These are phyloP conservation scores for Drosophila rellima DNA, from an alignment of 2,888 invertebrate genomes.

Conservation along the genomic window DNA sequence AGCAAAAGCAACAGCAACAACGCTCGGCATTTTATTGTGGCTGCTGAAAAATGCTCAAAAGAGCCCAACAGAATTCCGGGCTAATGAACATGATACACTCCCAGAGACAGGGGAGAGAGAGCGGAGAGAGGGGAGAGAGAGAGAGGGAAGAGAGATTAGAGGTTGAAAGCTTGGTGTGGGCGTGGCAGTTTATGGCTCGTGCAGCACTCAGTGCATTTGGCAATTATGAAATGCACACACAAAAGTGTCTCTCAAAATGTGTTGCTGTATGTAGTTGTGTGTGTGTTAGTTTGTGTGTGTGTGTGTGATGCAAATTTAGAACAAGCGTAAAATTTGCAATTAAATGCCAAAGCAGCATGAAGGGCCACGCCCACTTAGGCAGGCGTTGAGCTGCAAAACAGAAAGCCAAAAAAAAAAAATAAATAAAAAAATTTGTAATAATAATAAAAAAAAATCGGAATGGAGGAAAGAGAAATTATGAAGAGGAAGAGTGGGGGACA, in stretches of 20 bases:
- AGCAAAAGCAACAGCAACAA: constrained; percentile 25
- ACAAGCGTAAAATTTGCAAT: constrained; percentile 78
- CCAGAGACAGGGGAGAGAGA: background rate
- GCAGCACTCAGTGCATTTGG: constrained; percentile 69
- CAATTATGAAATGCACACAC: constrained; percentile 69
- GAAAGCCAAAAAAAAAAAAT: constrained; percentile 6
- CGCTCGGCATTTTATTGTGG: constrained; percentile 57
- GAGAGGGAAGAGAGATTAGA: background rate
- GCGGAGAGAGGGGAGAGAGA: background rate
- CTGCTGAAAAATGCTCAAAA: constrained; percentile 56
- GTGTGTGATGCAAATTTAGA: constrained; percentile 58
- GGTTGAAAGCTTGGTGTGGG: constrained; percentile 10
- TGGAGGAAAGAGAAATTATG: background rate
- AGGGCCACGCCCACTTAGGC: constrained; percentile 52
- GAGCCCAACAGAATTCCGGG: constrained; percentile 43
- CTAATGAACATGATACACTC: constrained; percentile 68
- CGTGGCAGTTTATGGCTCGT: constrained; percentile 46
- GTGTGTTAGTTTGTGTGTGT: constrained; percentile 11
- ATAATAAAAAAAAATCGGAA: background rate
- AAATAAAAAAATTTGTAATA: background rate
- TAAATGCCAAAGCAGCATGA: constrained; percentile 63
- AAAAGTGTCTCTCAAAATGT: constrained; percentile 11
- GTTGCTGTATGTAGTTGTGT: constrained; percentile 3
- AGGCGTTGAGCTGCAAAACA: constrained; percentile 14
- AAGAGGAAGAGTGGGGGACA: constrained; percentile 1